phyloP scores from a whole-genome alignment of 2,888 invertebrate genomes.

The Norana najaformis region DNA sequence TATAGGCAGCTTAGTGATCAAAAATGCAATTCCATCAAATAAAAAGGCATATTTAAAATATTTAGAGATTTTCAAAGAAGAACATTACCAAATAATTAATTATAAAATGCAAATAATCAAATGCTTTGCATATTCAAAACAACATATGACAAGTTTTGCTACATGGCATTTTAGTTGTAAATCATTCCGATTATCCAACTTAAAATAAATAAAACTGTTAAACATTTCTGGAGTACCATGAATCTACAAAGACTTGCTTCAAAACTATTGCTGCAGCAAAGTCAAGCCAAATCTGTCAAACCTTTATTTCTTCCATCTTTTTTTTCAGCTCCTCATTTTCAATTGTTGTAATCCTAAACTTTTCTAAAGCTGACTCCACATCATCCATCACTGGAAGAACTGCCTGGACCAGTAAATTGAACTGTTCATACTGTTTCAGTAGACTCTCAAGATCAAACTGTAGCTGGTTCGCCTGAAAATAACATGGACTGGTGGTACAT shows the following conservation, averaged over 20 bases:
- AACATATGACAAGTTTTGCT: background rate
- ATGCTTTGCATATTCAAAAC: background rate
- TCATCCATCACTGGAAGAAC: constrained; percentile 17
- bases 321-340: background rate
- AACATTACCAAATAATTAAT: background rate
- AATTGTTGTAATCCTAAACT: background rate
- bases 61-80: background rate
- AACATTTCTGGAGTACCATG: background rate
- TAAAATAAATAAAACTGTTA: background rate
- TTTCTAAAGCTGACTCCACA: background rate
- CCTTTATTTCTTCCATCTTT: background rate
- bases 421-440: background rate
- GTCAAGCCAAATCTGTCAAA: background rate
- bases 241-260: background rate
- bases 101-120: background rate
- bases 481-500: background rate
- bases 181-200: background rate
- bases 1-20: no score
- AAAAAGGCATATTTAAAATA: background rate
- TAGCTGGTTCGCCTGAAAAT: background rate
- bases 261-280: background rate
- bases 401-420: background rate
- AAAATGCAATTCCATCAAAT: no score
- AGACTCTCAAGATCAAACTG: background rate
- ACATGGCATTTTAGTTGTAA: background rate